Conservation (phyloP, 1,140 invertebrate genomes). For the Euwallacea similis region DNA sequence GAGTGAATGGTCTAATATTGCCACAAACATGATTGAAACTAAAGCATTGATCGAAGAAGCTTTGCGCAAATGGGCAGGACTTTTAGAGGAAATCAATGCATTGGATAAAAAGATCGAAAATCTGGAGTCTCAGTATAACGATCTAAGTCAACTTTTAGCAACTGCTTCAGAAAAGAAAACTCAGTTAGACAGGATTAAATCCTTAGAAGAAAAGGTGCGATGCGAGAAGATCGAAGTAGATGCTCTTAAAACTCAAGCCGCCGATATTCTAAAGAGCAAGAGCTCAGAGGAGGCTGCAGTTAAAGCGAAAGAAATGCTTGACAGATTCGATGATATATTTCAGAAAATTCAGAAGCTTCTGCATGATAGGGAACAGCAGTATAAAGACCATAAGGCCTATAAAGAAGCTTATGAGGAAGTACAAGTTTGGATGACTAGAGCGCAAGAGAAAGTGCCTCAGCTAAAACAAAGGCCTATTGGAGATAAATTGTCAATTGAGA, state of each 20-base stretch:
- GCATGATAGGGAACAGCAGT: slow-evolving; percentile 79
- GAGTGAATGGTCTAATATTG: slow-evolving; percentile 85
- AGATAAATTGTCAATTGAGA: slow-evolving; percentile 86
- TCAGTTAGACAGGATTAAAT: slow-evolving; percentile 83
- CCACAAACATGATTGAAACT: slow-evolving; percentile 86
- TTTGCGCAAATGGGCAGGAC: slow-evolving; percentile 85
- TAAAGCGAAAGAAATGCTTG: slow-evolving; percentile 82
- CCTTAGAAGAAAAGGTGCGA: slow-evolving; percentile 83
- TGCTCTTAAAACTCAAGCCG: slow-evolving; percentile 79
- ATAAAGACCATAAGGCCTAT: slow-evolving; percentile 82
- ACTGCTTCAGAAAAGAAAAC: slow-evolving; percentile 82
- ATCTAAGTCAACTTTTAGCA: slow-evolving; percentile 74
- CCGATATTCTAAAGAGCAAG: slow-evolving; percentile 83
- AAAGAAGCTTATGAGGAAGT: slow-evolving; percentile 90
- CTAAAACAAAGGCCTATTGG: slow-evolving; percentile 81
- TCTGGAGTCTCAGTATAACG: slow-evolving; percentile 71
- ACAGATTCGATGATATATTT: slow-evolving; percentile 75
- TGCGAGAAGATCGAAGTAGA: slow-evolving; percentile 94
- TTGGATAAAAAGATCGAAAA: slow-evolving; percentile 81
- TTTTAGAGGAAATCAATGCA: slow-evolving; percentile 84
- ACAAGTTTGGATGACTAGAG: slow-evolving; percentile 78
- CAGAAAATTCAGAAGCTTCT: slow-evolving; percentile 72
- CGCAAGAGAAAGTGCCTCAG: slow-evolving; percentile 85
- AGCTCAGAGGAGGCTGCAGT: slow-evolving; percentile 79
- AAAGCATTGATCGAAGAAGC: slow-evolving; percentile 88